These are phyloP conservation scores for Escarpia spicata DNA, from an alignment of 2,888 invertebrate genomes.

Conservation along the genomic window DNA sequence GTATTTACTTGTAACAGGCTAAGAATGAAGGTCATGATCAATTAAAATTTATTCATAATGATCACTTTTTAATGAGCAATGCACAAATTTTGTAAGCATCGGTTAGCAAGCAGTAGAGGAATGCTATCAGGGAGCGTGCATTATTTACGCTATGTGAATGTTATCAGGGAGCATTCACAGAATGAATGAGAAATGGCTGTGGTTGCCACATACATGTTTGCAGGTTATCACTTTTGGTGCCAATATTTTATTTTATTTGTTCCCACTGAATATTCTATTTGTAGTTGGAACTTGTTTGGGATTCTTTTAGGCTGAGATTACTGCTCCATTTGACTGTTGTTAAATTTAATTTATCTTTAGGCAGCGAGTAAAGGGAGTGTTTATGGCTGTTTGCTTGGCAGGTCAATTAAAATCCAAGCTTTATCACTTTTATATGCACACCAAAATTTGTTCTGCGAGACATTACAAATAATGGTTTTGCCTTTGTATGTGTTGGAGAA, in stretches of 20 bases:
- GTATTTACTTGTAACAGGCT: background rate
- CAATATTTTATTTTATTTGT: background rate
- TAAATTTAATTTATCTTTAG: background rate
- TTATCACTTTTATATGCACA: background rate
- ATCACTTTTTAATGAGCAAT: background rate
- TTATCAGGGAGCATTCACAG: conserved; percentile 2
- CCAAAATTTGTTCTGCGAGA: background rate
- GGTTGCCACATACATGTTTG: background rate
- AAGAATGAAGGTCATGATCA: background rate
- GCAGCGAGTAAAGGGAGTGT: background rate
- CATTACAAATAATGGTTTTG: background rate
- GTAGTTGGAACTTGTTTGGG: background rate
- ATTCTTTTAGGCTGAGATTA: background rate
- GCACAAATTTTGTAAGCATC: background rate
- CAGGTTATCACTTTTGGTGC: background rate
- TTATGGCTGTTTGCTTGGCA: background rate
- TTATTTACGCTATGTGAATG: background rate
- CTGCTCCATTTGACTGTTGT: background rate
- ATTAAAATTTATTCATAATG: background rate
- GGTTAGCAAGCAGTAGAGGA: background rate
- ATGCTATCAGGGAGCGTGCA: conserved; percentile 5
- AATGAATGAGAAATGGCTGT: background rate
- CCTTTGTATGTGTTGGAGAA: background rate
- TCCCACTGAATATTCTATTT: background rate
- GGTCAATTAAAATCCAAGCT: background rate